Evolutionary conservation across 2,888 invertebrate genomes (phyloP).

Genomic region (Iselma pallidipennis): DNA sequence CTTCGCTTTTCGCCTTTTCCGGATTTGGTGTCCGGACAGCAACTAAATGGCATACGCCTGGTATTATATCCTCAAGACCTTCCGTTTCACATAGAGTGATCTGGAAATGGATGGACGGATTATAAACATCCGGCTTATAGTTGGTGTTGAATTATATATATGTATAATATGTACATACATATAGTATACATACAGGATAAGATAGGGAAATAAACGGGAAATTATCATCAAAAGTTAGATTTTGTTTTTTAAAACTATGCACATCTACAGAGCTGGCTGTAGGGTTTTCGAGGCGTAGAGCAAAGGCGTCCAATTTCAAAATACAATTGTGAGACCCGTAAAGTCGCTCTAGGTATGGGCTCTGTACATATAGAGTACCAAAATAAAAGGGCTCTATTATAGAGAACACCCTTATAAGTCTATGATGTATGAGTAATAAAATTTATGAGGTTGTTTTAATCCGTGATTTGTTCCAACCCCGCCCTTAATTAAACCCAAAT

Average conservation of each 20-base stretch:
- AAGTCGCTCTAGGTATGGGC: too few relatives aligned
- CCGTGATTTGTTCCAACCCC: neutral
- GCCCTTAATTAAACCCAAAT: conserved; percentile 3
- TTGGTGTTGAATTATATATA: neutral
- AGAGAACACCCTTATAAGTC: neutral
- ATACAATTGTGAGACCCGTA: too few relatives aligned
- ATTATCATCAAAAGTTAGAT: neutral
- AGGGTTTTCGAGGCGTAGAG: too few relatives aligned
- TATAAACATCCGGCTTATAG: conserved; percentile 1
- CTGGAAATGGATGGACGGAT: conserved; percentile 47
- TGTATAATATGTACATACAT: neutral
- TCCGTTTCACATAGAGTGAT: conserved; percentile 62
- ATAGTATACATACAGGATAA: neutral
- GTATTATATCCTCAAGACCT: conserved; percentile 57
- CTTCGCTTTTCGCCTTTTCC: conserved; percentile 53
- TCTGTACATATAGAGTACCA: too few relatives aligned
- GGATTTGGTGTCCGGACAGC: conserved; percentile 60
- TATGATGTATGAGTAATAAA: neutral
- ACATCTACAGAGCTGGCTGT: too few relatives aligned
- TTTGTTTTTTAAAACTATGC: neutral
- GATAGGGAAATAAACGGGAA: neutral
- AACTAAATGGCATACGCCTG: conserved; percentile 58
- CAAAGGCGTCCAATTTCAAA: too few relatives aligned
- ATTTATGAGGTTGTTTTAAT: neutral
- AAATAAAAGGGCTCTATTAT: too few relatives aligned